Evolutionary conservation across 2,113 vertebrate species (phyloP), one percentile per base, ranked within the genome.

Genomic region (Takifugu flavidus): DNA sequence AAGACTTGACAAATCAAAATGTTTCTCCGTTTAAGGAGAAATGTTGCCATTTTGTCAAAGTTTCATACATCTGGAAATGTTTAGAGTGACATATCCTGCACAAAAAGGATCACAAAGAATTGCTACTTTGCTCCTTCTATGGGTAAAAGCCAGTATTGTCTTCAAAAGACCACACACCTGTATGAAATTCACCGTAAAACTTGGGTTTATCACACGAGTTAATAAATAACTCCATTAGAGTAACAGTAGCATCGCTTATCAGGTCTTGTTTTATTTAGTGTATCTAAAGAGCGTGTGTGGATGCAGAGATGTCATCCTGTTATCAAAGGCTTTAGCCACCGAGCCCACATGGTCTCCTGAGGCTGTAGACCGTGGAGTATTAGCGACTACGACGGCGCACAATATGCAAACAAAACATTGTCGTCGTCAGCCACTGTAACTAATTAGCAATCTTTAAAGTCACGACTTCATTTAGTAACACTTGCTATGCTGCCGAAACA

Each of bases 1-100:
- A 58, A 49, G 26, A 4, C 56, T 34, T 69, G 10, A 43, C 2
- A 49, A 59, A 58, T 67, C 11, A 51, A 12, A 61, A 53, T 0
- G 4, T 59, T 53, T 74, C 5, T 46, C 26, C 25, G 2, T 20
- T 28, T 53, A 45, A 52, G 25, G 49, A 28, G 29, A 6, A 28
- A 3, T 4, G 46, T 20, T 43, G 46, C 42, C 27, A 51, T 45
- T 62, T 55, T 26, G 5, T 25, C 13, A n/a, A 44, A 6, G 39
- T 20, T 31, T 43, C 4, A 25, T 20, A 15, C n/a, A 20, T 20
- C 4, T 49, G 47, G 47, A 20, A 20, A 49, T 25, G 47, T 49
- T 20, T 20, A 20, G 47, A 49, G 15, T 25, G 20, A 49, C 4
- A 49, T 49, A 3, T 49, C 2, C 47, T 10, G 20, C 1, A 49